Percentiles rank a stretch among this genome's conserved stretches.
Evolutionary conservation across 2,113 vertebrate genomes (phyloP).

Genomic region (Butorides virescens): DNA sequence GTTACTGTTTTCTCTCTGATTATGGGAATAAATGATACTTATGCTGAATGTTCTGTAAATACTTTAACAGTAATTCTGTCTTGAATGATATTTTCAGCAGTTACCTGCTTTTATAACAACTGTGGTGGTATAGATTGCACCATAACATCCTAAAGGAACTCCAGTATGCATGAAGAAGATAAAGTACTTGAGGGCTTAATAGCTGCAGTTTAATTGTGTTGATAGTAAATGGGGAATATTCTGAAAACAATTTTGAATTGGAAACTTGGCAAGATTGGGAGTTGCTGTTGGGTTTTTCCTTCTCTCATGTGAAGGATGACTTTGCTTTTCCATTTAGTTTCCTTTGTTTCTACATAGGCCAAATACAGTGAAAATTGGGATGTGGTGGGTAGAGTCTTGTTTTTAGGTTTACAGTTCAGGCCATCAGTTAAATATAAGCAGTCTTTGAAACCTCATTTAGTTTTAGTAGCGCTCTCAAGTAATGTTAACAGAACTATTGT

Average conservation of each 20-base stretch:
- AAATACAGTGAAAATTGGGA: not conserved
- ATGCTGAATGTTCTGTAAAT: not conserved
- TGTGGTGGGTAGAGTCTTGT: not conserved
- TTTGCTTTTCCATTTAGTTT: not conserved
- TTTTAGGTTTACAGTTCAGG: not conserved
- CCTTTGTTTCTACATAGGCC: not conserved
- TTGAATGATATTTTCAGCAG: not conserved
- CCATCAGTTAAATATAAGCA: not conserved
- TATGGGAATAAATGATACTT: not conserved
- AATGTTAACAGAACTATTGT: constrained; percentile 42
- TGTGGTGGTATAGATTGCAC: not conserved
- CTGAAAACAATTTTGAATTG: not conserved
- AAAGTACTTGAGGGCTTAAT: not conserved
- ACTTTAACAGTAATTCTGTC: not conserved
- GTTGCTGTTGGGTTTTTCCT: not conserved
- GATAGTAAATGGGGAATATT: not conserved
- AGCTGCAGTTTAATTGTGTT: not conserved
- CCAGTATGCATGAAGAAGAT: not conserved
- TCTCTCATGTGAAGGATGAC: not conserved
- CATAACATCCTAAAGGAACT: not conserved
- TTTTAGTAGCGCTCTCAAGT: not conserved
- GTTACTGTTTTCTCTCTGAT: not conserved
- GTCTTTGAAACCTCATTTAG: not conserved
- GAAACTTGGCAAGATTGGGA: not conserved
- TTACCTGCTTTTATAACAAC: not conserved